Evolutionary conservation across 2,888 invertebrate species (phyloP).

Genomic region (Saturnia japonica): DNA sequence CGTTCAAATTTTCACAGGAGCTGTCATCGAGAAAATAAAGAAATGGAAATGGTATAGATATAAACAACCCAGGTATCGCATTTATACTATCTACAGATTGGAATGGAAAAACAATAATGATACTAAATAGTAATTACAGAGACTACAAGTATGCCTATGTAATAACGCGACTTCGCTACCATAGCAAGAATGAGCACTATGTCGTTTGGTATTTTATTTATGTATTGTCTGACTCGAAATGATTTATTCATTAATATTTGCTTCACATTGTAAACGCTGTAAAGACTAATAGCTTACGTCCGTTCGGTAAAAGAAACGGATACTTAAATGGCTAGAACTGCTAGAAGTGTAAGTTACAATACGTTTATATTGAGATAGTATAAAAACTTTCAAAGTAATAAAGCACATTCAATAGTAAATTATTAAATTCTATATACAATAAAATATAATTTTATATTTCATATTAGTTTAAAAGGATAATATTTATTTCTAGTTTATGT

Average conservation of each 20-base stretch:
- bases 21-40: no score
- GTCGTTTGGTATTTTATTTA: background rate
- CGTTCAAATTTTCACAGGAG: no score
- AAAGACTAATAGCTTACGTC: background rate
- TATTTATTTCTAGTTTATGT: no score
- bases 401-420: background rate
- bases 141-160: background rate
- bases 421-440: background rate
- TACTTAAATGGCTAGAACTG: background rate
- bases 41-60: no score
- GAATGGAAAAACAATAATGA: background rate
- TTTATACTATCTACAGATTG: background rate
- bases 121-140: slow-evolving; percentile 5
- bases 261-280: background rate
- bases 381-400: background rate
- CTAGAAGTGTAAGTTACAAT: background rate
- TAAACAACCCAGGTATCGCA: background rate
- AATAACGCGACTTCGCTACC: background rate
- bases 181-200: background rate
- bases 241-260: background rate
- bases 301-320: background rate
- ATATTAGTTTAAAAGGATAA: no score
- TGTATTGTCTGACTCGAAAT: background rate
- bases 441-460: no score
- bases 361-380: background rate